Evolutionary conservation across 2,888 invertebrate genomes (phyloP).

Genomic region (Nymphalis urticae): DNA sequence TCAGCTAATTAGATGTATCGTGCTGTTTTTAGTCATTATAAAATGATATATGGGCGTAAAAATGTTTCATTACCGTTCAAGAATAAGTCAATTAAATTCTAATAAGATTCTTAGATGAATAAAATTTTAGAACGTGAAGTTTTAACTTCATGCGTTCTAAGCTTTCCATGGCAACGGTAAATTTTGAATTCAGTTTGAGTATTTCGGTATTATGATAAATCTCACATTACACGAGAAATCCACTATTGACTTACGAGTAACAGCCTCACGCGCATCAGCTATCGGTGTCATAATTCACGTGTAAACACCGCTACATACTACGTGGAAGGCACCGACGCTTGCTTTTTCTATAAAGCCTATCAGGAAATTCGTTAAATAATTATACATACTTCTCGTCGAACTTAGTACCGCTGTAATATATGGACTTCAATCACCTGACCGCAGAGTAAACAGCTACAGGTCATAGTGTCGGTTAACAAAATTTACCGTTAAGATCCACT

Average conservation of each 20-base stretch:
- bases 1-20: constrained; percentile 4
- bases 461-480: constrained; percentile 64
- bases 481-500: constrained; percentile 79
- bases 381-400: neutral
- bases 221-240: constrained; percentile 53
- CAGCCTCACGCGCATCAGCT: constrained; percentile 45
- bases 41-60: constrained; percentile 6
- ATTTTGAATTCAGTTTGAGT: constrained; percentile 51
- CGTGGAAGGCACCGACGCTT: constrained; percentile 58
- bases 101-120: constrained; percentile 62
- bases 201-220: constrained; percentile 49
- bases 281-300: constrained; percentile 72
- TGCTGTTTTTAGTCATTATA: constrained; percentile 8
- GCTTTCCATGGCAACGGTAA: constrained; percentile 74
- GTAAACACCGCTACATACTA: constrained; percentile 71
- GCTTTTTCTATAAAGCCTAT: constrained; percentile 7
- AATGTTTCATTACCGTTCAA: constrained; percentile 16
- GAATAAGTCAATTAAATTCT: constrained; percentile 51
- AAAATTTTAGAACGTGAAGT: constrained; percentile 55
- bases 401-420: constrained; percentile 41
- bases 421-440: constrained; percentile 68
- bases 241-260: constrained; percentile 44
- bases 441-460: constrained; percentile 69
- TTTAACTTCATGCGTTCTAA: constrained; percentile 52
- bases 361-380: constrained; percentile 6